phyloP scores from a whole-genome alignment of 2,797 vertebrate species.

The Diglossa cyanea region DNA sequence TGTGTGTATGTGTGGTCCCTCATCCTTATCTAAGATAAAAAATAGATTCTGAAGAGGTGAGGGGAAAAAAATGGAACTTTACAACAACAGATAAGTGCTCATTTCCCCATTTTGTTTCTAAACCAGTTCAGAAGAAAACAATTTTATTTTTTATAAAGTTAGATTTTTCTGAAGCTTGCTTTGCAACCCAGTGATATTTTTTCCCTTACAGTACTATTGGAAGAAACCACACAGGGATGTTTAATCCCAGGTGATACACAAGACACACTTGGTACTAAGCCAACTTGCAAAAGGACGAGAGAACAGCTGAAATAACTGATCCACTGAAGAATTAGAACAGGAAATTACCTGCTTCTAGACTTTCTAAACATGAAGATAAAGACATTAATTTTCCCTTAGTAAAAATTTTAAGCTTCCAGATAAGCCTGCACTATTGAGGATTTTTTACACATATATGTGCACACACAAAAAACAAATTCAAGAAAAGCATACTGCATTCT shows the following conservation, averaged over 20 bases:
- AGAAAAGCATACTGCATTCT: neutral
- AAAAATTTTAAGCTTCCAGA: neutral
- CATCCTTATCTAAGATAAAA: neutral
- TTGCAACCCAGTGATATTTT: neutral
- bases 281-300: neutral
- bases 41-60: neutral
- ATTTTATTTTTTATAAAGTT: neutral
- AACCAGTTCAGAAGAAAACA: neutral
- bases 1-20: accelerated
- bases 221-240: neutral
- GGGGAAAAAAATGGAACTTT: neutral
- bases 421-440: neutral
- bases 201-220: neutral
- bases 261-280: neutral
- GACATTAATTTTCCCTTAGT: neutral
- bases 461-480: neutral
- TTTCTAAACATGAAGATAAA: neutral
- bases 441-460: neutral
- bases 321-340: neutral
- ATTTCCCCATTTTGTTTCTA: neutral
- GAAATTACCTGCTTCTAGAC: neutral
- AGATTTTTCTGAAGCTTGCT: neutral
- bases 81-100: neutral
- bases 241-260: neutral
- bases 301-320: neutral